phyloP scores from a whole-genome alignment of 2,888 invertebrate genomes.

The Trisateles emortualis region DNA sequence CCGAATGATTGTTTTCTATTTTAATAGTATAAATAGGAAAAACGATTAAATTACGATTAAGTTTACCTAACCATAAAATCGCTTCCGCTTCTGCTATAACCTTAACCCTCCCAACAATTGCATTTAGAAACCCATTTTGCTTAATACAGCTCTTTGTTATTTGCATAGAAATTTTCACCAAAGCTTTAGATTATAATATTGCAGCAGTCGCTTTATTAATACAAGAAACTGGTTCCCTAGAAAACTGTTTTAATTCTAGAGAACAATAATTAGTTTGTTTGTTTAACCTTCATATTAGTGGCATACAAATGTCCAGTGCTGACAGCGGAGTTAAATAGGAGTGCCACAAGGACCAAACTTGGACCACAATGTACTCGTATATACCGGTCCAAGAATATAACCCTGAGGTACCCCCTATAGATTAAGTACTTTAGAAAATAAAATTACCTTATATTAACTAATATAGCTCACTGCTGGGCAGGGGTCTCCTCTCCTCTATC shows the following conservation, averaged over 20 bases:
- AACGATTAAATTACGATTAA: too few relatives aligned
- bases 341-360: background rate
- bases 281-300: background rate
- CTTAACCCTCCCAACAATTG: slow-evolving; percentile 52
- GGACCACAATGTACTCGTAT: background rate
- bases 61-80: too few relatives aligned
- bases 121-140: slow-evolving; percentile 67
- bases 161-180: slow-evolving; percentile 62
- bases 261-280: background rate
- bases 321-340: background rate
- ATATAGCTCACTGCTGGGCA: too few relatives aligned
- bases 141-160: slow-evolving; percentile 57
- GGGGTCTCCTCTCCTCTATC: too few relatives aligned
- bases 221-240: slow-evolving; percentile 12
- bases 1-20: too few relatives aligned
- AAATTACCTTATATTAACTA: too few relatives aligned
- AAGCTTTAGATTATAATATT: slow-evolving; percentile 40
- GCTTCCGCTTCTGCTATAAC: slow-evolving; percentile 8
- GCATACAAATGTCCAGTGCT: background rate
- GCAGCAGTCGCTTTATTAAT: slow-evolving; percentile 21
- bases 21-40: too few relatives aligned
- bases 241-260: slow-evolving; percentile 1
- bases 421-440: too few relatives aligned
- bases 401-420: too few relatives aligned
- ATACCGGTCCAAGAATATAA: too few relatives aligned